Evolutionary conservation across 2,888 invertebrate genomes (phyloP), one percentile per base, ranked within the genome.

Genomic region (Eupsilia transversa): DNA sequence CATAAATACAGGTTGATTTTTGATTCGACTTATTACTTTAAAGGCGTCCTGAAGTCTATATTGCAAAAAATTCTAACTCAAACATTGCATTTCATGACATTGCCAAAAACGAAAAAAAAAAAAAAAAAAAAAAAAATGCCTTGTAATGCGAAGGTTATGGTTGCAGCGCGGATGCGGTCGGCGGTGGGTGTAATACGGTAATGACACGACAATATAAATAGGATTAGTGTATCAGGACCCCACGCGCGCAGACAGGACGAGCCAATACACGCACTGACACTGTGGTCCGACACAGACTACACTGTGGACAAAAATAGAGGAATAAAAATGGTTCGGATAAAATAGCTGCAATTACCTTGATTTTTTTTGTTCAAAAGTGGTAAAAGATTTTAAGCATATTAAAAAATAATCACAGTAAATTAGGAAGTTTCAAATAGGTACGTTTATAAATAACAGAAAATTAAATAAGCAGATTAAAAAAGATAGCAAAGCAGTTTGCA

Each of bases 181-280:
- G 61, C 81, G 72, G 94, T 93, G 92, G 93, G 94, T 93, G 93
- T 90, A 94, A 94, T 93, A 91, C 91, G 93, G 92, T 94, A 94
- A 94, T 94, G 92, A 88, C 92, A 89, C 93, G 91, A 93, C 94
- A 94, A 93, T 93, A 94, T 93, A 94, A 96, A 96, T 94, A 93
- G 93, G 93, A 96, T 96, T 95, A 96, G 91, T 77, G 91, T 90
- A 91, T 91, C 90, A 91, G 93, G 94, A 90, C 96, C 96, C 96
- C 96, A 95, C 96, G 96, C 95, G 93, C 92, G 92, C 88, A 94
- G 94, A 94, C 95, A 95, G 96, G 96, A 96, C 93, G 95, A 87
- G 89, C 92, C 93, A 94, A 94, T 94, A 94, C 93, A 89, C 88
- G 85, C 71, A 80, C 73, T 43, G 59, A 12, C 87, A 81, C 81